Base-by-base conservation (phyloP, 2,797 vertebrate genomes). In the Premnoplex brunnescens region DNA sequence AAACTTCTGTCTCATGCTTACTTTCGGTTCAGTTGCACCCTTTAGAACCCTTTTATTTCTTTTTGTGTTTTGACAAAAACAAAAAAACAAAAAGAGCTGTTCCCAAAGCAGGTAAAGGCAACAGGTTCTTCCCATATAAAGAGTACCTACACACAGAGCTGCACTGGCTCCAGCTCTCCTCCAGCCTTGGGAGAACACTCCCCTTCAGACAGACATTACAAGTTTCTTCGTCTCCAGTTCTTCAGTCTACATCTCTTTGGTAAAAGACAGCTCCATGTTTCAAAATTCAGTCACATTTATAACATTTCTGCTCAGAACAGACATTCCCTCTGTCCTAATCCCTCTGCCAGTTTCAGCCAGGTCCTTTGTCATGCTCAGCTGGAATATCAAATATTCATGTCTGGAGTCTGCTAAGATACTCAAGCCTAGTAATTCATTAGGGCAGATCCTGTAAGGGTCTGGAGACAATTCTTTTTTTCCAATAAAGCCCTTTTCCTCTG, bases 341-440 rank as follows among this genome's bases (percentile, higher is more conserved):
- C 20, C 26, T 32, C 73, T 0, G 5, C 44, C 75, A 89, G 34
- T 67, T 94, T 94, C 60, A 92, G 68, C 22, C 46, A 87, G 52
- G 60, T 46, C 81, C 44, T 95, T 82, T 89, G 75, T 89, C 91
- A 95, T 14, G 32, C 18, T 94, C 81, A 81, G 71, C 21, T 91
- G 72, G 52, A 86, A 10, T 71, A 89, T 83, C 48, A 95, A 87
- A 93, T 95, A 95, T 93, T 89, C 73, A 94, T 58, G 41, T 55
- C 56, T 2, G 0, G 52, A 79, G 14, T 26, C 49, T 7, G 3
- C 16, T 68, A 88, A 51, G 34, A 63, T 28, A 68, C 32, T 62
- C 43, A 66, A 68, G 72, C n/a, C 62, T 32, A 59, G 19, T 30
- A 73, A 37, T 56, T 52, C 39, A 51, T 27, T 73, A 46, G 3